Base-by-base conservation (phyloP, 2,113 vertebrate genomes). In the Mastomys natalensis region DNA sequence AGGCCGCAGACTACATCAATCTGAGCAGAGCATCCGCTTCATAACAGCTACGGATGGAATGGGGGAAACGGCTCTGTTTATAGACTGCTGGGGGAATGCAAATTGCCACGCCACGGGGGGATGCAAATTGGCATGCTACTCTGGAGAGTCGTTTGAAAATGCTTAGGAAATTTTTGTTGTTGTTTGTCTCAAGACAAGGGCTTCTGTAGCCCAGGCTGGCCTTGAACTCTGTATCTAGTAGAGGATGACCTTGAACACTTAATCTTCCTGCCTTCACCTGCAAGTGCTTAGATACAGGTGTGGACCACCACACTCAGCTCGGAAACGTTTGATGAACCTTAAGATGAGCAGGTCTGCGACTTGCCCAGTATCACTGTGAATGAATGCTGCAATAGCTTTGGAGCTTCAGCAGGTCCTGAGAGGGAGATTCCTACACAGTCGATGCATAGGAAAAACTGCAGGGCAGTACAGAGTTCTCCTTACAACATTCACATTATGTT, bases 91-190 rank as follows among this genome's bases (percentile, higher is more conserved):
- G 62, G 70, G 74, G 24, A 60, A 70, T 66, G 60, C 64, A 73
- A 72, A 73, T 60, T 58, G 74, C 43, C 72, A 19, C 62, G 2
- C 80, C 13, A 29, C 22, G 40, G 43, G 76, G 80, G 19, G 55
- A 66, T 62, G 40, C 64, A 68, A 76, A 68, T 66, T 64, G 80
- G 51, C 66, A 16, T 22, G n/a, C 55, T 40, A 43, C 53, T 76
- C 89, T 34, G 73, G 58, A 96, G 87, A 91, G 68, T 19, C 86
- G 80, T 95, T 94, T 72, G 62, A 80, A 95, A 96, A 89, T n/a
- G 60, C 87, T 53, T 34, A 37, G 80, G 55, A 17, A 84, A 77
- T 16, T 51, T 24, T 48, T 37, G 48, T 87, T 70, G 43, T 13
- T 72, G 86, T 55, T 87, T 72, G 86, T 55, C 48, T 55, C 70